A percentile compares a stretch with the other conserved stretches of the same genome.
These are phyloP conservation scores for Chinchilla lanigera DNA, from an alignment of 2,113 vertebrate species.

Conservation along the genomic window DNA sequence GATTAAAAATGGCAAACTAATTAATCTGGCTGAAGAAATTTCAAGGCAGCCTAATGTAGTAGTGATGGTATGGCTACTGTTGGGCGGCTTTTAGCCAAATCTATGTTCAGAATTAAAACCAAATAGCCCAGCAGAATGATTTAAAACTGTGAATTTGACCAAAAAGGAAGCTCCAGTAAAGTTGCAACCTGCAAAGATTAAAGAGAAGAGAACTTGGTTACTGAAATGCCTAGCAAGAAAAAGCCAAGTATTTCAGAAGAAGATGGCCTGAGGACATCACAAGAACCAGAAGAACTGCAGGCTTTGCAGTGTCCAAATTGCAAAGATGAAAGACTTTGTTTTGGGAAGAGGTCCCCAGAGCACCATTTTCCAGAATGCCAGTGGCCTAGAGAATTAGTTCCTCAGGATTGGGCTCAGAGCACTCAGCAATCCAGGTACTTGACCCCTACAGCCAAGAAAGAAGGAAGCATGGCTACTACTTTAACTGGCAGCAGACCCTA, in stretches of 20 bases:
- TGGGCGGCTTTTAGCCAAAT: not conserved
- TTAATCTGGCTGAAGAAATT: not conserved
- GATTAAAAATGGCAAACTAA: not conserved
- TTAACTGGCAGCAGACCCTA: not conserved
- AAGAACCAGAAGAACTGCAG: not conserved
- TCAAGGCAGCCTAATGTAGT: not conserved
- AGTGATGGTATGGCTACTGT: not conserved
- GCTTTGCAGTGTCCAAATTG: too few relatives aligned
- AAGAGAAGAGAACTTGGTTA: not conserved
- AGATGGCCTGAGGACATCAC: not conserved
- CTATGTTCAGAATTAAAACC: not conserved
- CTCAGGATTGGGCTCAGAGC: not conserved
- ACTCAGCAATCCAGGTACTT: not conserved
- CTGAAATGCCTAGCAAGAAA: not conserved
- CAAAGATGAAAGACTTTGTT: not conserved
- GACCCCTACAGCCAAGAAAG: not conserved
- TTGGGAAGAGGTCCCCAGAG: not conserved
- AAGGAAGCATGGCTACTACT: not conserved
- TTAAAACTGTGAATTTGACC: not conserved
- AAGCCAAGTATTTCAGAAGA: not conserved
- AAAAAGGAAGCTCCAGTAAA: not conserved
- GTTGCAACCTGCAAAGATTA: not conserved
- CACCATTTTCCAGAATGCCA: not conserved
- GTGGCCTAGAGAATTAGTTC: not conserved
- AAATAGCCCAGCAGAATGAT: not conserved